Base-by-base conservation (phyloP, 2,113 vertebrate genomes). In the Cheilinus undulatus region DNA sequence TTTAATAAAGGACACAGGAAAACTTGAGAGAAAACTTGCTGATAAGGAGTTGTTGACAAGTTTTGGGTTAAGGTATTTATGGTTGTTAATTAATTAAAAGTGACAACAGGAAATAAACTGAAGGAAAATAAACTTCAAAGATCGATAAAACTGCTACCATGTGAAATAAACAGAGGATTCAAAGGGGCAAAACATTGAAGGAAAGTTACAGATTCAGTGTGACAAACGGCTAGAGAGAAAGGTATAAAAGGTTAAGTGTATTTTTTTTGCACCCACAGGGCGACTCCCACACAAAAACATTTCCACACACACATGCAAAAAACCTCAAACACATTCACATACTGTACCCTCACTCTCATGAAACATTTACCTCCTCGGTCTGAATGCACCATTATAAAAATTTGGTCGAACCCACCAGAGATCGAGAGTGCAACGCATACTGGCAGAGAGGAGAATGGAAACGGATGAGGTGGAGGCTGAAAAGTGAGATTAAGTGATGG, bases 401-500 rank as follows among this genome's bases (percentile, higher is more conserved):
- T n/a, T 48, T 0, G 3, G 24, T 14, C 45, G 11, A 3, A 28
- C 28, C 14, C 40, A 23, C 42, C 4, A 28, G 52, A 60, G 74
- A 82, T 36, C 54, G 53, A 54, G 59, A 36, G 11, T 46, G 45
- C 15, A 15, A 59, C 28, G 20, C 6, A 8, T 17, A 19, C 20
- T 34, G 63, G 27, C n/a, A 50, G 48, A 56, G 45, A 5, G 13
- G 24, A 15, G 12, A 14, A 28, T 40, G 15, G 32, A 50, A 43
- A 69, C 20, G 22, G 49, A 67, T 27, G 62, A 63, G 34, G 69
- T 46, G 24, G 11, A 20, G 60, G 13, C 54, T n/a, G 76, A 22
- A 72, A n/a, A 63, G 65, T 27, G 61, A 65, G 57, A 78, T 57
- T 49, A 61, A 68, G 51, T 23, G 28, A 75, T 36, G 50, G 23